Conservation (phyloP, 2,113 vertebrate species). For the Hemiprocne comata region DNA sequence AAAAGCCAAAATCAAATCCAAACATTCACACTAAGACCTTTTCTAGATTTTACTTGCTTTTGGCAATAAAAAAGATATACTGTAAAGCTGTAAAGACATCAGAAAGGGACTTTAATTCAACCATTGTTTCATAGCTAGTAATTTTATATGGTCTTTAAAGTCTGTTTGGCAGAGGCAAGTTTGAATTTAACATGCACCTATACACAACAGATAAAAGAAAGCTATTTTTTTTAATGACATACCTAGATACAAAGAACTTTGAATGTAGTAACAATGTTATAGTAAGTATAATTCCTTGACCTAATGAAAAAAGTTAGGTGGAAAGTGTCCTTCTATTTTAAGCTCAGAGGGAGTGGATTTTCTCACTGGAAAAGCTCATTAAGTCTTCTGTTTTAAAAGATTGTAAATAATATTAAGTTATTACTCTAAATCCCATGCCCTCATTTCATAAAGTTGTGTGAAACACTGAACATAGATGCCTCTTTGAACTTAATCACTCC, state of each 20-base stretch:
- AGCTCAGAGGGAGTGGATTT: background rate
- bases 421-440: background rate
- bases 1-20: background rate
- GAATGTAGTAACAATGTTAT: background rate
- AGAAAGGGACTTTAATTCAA: background rate
- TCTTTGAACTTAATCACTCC: background rate
- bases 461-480: background rate
- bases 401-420: background rate
- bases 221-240: background rate
- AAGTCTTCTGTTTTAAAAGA: background rate
- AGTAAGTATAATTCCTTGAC: background rate
- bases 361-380: background rate
- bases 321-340: background rate
- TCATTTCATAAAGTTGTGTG: background rate
- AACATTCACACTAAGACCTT: background rate
- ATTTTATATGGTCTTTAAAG: background rate
- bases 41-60: background rate
- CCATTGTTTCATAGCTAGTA: background rate
- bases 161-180: background rate
- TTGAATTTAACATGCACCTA: background rate
- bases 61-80: background rate
- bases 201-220: background rate
- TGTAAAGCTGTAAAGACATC: background rate
- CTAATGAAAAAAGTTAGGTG: background rate
- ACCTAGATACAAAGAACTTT: background rate